Evolutionary conservation across 2,888 invertebrate species (phyloP), one percentile per base, ranked within the genome.

Genomic region (Ophion ellenae): DNA sequence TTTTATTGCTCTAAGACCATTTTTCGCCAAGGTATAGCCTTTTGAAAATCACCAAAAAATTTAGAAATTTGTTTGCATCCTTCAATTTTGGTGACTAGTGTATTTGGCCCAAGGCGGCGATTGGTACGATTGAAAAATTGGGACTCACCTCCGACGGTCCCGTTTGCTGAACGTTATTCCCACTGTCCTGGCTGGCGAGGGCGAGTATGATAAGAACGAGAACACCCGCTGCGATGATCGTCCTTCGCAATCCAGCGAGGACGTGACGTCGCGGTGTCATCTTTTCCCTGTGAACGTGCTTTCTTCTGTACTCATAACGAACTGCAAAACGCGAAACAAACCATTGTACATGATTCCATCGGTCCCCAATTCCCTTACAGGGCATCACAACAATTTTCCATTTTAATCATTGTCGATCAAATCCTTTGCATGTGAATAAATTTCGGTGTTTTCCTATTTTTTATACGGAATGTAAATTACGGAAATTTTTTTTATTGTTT

Each of bases 191-290:
- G 85, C 90, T 92, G 63, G 92, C 91, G 20, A 94, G 89, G 36
- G 92, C 92, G 84, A 94, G 88, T 80, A 94, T 88, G 81, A 94
- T 85, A 64, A 94, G 91, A 81, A 92, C 92, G 85, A 94, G 90
- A 85, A 93, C 89, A 76, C 91, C 91, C 67, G 91, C 93, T 81
- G 90, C 92, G 84, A 93, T 87, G 73, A 94, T 87, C 83, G 92
- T 90, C 85, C 93, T 91, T 77, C 92, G 93, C 83, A 93, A 87
- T 71, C 91, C 93, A 70, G 93, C 92, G 88, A 94, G 91, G 89
- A 93, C 90, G 86, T 93, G 92, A 82, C 94, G 91, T 88, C 94
- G 93, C 88, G 92, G 88, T 89, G 94, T 94, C 94, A 94, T 94
- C 94, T 94, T 93, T 87, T 94, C 93, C 87, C 91, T 88, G 84